phyloP scores from a whole-genome alignment of 2,888 invertebrate genomes.

The Cantharis lateralis region DNA sequence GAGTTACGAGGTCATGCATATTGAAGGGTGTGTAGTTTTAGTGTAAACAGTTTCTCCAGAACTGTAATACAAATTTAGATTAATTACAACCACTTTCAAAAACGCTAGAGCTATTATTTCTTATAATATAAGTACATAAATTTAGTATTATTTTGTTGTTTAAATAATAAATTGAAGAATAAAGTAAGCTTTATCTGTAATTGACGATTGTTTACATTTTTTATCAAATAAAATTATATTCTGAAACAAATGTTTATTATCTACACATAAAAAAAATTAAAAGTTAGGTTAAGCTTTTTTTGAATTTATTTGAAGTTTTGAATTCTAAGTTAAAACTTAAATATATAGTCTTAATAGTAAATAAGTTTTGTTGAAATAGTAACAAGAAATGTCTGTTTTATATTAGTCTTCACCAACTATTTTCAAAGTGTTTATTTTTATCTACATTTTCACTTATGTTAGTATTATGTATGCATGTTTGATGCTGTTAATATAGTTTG shows the following conservation, averaged over 20 bases:
- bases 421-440: neutral
- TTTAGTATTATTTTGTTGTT: neutral
- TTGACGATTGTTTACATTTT: too few species aligned
- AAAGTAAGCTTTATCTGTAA: neutral
- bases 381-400: neutral
- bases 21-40: neutral
- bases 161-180: neutral
- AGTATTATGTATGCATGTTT: neutral
- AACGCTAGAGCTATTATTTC: neutral
- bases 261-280: neutral
- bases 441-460: neutral
- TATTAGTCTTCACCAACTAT: neutral
- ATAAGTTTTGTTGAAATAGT: neutral
- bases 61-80: neutral
- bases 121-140: neutral
- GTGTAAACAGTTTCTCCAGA: neutral
- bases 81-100: neutral
- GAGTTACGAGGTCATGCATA: neutral
- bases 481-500: neutral
- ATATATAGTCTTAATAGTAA: neutral
- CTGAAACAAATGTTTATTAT: too few species aligned
- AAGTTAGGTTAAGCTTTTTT: neutral
- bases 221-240: too few species aligned
- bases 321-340: neutral
- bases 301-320: neutral